A percentile compares a stretch with the other conserved stretches of the same genome.
Conservation (phyloP, 1,140 invertebrate species). For the Macrosteles quadrilineatus region DNA sequence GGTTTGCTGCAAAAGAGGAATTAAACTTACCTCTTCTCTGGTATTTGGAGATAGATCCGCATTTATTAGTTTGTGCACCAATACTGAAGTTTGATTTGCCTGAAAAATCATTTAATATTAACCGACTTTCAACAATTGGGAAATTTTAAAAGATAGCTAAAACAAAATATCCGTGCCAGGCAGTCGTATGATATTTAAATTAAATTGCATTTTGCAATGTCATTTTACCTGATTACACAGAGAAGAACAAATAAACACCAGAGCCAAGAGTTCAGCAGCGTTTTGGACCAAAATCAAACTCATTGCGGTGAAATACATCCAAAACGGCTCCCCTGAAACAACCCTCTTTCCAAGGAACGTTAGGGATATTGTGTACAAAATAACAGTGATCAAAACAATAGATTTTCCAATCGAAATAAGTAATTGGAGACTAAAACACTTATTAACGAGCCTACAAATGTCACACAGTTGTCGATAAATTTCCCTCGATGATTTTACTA, state of each 20-base stretch:
- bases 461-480: background rate
- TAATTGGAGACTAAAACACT: background rate
- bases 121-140: too few species aligned
- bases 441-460: background rate
- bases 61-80: too few species aligned
- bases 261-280: background rate
- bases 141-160: too few species aligned
- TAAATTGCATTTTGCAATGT: too few species aligned
- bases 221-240: background rate
- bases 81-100: too few species aligned
- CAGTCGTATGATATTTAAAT: too few species aligned
- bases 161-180: too few species aligned
- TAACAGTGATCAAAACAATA: slow-evolving; percentile 4
- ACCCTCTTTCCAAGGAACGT: background rate
- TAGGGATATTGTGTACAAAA: background rate
- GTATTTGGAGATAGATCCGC: too few species aligned
- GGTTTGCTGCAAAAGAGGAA: too few species aligned
- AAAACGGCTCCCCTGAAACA: background rate
- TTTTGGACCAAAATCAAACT: background rate
- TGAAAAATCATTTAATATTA: too few species aligned
- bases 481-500: too few species aligned
- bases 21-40: too few species aligned
- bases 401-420: background rate
- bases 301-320: background rate
- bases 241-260: slow-evolving; percentile 9